A percentile compares a stretch with the other conserved stretches of the same genome.
These are phyloP conservation scores for Scomber colias DNA, from an alignment of 2,113 vertebrate species.

Conservation along the genomic window DNA sequence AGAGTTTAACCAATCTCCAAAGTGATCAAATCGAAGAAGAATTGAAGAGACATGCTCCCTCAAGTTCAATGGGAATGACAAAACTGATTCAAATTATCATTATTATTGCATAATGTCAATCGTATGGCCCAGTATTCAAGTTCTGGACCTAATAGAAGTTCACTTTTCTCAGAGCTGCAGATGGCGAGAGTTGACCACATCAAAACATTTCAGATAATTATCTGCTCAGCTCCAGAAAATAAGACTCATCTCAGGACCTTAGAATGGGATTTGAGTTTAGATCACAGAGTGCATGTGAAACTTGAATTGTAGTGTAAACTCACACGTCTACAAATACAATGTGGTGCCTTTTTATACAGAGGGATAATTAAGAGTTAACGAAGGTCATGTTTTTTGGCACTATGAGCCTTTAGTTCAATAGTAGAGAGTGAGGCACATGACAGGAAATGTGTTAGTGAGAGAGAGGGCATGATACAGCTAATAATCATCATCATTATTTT, in stretches of 20 bases:
- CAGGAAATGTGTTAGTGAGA: background rate
- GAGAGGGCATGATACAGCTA: background rate
- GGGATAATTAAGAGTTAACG: no score
- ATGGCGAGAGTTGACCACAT: constrained; percentile 45
- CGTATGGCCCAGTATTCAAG: constrained; percentile 16
- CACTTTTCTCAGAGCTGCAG: constrained; percentile 28
- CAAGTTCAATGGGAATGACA: constrained; percentile 11
- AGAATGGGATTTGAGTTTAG: background rate
- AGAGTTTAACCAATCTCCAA: constrained; percentile 16
- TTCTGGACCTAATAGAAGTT: constrained; percentile 50
- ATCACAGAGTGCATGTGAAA: constrained; percentile 6
- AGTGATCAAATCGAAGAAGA: constrained; percentile 27
- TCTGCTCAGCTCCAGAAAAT: constrained; percentile 17
- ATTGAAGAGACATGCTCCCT: background rate
- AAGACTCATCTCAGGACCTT: background rate
- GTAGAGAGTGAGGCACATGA: background rate
- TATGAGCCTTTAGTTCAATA: no score
- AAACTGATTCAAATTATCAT: constrained; percentile 8
- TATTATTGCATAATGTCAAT: constrained; percentile 34
- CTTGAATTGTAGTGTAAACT: background rate
- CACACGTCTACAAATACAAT: background rate
- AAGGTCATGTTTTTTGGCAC: no score
- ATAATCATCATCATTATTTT: constrained; percentile 13
- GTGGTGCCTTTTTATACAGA: no score
- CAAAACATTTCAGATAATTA: constrained; percentile 22